phyloP scores from a whole-genome alignment of 2,888 invertebrate species.

The Incurvaria masculella region DNA sequence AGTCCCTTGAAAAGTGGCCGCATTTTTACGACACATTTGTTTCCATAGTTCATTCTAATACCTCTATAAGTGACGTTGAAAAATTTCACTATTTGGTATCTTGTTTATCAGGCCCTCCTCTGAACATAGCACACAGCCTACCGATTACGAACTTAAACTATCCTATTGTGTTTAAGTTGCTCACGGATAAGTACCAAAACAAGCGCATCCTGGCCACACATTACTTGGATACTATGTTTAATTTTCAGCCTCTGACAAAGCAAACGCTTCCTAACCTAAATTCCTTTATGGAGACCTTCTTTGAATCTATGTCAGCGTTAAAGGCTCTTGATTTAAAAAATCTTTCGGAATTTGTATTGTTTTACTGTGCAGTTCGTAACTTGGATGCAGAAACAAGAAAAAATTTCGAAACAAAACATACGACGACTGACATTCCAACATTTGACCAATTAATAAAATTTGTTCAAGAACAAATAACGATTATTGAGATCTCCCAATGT shows the following conservation, averaged over 20 bases:
- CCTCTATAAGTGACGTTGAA: too few species aligned
- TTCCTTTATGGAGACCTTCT: neutral
- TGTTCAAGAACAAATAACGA: neutral
- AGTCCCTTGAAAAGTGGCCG: too few species aligned
- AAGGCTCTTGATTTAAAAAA: neutral
- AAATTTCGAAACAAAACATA: neutral
- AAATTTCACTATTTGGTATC: too few species aligned
- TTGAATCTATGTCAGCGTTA: neutral
- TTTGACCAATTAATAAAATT: neutral
- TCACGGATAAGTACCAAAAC: neutral
- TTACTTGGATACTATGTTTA: neutral
- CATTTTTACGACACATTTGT: too few species aligned
- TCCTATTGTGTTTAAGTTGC: neutral
- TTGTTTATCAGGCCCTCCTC: too few species aligned
- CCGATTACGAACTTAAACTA: neutral
- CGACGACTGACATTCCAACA: neutral
- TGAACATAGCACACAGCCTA: too few species aligned
- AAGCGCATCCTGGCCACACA: neutral
- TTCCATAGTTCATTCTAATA: too few species aligned
- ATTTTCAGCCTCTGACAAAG: neutral
- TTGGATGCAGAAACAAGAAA: neutral
- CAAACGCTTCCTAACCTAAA: neutral
- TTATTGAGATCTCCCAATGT: neutral
- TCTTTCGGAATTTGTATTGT: neutral
- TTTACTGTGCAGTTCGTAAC: neutral